Evolutionary conservation across 2,797 vertebrate species (phyloP).

Genomic region (Clarias laeviceps): DNA sequence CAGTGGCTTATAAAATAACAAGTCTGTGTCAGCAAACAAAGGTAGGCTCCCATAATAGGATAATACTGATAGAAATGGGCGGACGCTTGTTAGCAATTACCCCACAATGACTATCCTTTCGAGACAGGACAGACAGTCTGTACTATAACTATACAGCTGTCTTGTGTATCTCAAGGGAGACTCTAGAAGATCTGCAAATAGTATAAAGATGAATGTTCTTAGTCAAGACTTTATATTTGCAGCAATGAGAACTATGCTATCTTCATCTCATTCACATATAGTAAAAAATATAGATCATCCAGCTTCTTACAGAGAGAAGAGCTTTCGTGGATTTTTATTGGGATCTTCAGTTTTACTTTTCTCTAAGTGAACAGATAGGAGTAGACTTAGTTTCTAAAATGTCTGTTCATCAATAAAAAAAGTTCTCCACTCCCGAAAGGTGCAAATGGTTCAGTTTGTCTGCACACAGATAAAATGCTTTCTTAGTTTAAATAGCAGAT

Average conservation of each 20-base stretch:
- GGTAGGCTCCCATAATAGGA: neutral
- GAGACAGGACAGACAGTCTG: neutral
- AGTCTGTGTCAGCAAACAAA: slow-evolving; percentile 10
- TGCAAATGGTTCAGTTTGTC: neutral
- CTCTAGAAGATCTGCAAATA: slow-evolving; percentile 3
- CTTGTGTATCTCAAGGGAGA: neutral
- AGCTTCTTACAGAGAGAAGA: neutral
- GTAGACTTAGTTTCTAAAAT: neutral
- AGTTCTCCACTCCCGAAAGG: slow-evolving; percentile 3
- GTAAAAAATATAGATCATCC: slow-evolving; percentile 25
- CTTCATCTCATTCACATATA: slow-evolving; percentile 12
- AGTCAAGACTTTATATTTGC: neutral
- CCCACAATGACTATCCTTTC: slow-evolving; percentile 1
- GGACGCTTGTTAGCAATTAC: neutral
- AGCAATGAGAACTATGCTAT: slow-evolving; percentile 9
- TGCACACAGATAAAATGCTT: neutral
- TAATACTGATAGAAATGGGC: neutral
- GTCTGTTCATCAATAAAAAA: neutral
- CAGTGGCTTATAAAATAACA: neutral
- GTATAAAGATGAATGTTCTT: slow-evolving; percentile 15
- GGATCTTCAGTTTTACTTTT: neutral
- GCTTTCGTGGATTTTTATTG: neutral
- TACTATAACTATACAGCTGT: neutral
- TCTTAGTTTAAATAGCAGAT: neutral
- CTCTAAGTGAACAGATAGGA: neutral